Percentiles rank a stretch among this genome's conserved stretches.
These are phyloP conservation scores for Tragelaphus buxtoni DNA, from an alignment of 2,113 vertebrate species.

Conservation along the genomic window DNA sequence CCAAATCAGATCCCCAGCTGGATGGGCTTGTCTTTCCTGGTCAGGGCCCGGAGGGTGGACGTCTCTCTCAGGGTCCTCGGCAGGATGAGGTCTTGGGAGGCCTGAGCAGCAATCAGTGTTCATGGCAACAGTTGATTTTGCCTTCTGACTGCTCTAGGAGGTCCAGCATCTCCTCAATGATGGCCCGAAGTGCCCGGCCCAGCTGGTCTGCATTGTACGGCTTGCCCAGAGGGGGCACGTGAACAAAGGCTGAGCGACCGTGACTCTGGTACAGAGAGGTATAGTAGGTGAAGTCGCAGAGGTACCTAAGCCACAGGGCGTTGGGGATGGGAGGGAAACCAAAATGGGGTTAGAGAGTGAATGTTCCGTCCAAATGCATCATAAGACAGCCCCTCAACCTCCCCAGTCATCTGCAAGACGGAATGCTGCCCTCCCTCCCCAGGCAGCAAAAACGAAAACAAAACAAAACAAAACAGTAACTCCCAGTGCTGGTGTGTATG, in stretches of 20 bases:
- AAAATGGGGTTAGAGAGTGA: background rate
- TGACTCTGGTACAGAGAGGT: constrained; percentile 89
- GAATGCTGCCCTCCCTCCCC: background rate
- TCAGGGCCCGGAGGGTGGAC: background rate
- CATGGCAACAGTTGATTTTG: constrained; percentile 82
- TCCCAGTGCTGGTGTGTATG: background rate
- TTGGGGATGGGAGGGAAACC: background rate
- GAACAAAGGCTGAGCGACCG: constrained; percentile 88
- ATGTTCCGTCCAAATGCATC: background rate
- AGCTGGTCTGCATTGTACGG: constrained; percentile 89
- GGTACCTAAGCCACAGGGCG: constrained; percentile 81
- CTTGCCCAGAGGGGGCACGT: constrained; percentile 91
- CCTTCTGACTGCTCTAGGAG: constrained; percentile 81
- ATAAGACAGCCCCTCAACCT: background rate
- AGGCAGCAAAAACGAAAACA: background rate
- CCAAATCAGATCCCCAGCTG: background rate
- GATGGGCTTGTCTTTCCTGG: background rate
- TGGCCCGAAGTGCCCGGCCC: constrained; percentile 86
- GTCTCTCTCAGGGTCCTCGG: background rate
- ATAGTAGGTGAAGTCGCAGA: constrained; percentile 97
- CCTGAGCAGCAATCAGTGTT: constrained; percentile 79
- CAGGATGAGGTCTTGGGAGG: constrained; percentile 20
- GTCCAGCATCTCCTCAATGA: constrained; percentile 88
- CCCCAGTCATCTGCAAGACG: rapidly evolving
- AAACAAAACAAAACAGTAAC: background rate